Conservation (phyloP, 1,140 invertebrate species). For the Oncopodura yosiiana region DNA sequence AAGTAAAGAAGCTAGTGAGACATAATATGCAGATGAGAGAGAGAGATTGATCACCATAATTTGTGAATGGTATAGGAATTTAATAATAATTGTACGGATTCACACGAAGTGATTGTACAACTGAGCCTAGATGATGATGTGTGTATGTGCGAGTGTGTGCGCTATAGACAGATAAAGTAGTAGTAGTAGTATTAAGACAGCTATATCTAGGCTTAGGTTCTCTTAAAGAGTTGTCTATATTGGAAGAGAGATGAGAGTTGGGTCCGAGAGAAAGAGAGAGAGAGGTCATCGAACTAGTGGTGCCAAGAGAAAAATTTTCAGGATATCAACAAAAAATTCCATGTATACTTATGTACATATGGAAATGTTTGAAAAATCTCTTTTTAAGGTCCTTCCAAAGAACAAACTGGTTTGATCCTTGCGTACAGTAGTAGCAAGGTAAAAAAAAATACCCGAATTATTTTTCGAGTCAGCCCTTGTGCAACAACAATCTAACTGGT, state of each 20-base stretch:
- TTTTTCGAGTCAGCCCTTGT: conserved; percentile 3
- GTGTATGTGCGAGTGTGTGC: background rate
- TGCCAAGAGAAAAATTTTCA: conserved; percentile 29
- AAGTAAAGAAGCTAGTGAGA: too few species aligned
- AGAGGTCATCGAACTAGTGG: conserved; percentile 27
- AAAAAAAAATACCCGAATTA: conserved; percentile 21
- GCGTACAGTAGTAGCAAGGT: background rate
- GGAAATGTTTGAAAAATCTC: conserved; percentile 21
- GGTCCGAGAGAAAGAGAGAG: background rate
- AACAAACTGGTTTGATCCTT: conserved; percentile 27
- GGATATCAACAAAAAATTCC: conserved; percentile 32
- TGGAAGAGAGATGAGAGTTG: background rate
- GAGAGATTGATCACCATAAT: too few species aligned
- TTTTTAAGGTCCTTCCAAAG: conserved; percentile 24
- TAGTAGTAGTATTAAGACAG: background rate
- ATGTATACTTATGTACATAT: conserved; percentile 9
- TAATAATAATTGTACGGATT: conserved; percentile 19
- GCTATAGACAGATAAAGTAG: background rate
- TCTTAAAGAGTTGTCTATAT: background rate
- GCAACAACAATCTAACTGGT: too few species aligned
- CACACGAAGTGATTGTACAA: conserved; percentile 12
- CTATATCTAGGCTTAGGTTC: background rate
- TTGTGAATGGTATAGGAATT: too few species aligned
- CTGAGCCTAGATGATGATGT: conserved; percentile 3
- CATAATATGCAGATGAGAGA: too few species aligned